These are phyloP conservation scores for Poeciliopsis turrubarensis DNA, from an alignment of 2,113 vertebrate species.

Conservation along the genomic window DNA sequence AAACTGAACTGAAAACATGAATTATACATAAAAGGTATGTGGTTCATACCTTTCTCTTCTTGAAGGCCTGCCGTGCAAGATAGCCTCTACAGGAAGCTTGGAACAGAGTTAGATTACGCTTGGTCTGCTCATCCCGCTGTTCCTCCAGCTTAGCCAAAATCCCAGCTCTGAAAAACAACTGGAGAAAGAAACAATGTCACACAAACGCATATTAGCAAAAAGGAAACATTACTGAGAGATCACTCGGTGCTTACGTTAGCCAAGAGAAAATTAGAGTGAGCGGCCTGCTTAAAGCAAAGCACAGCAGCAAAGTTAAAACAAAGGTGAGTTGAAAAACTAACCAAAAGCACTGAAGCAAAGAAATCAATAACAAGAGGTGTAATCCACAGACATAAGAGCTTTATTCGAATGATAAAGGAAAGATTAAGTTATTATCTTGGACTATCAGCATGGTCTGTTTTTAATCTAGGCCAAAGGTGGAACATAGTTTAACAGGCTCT, in stretches of 20 bases:
- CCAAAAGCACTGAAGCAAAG: constrained; percentile 40
- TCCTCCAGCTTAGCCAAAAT: constrained; percentile 91
- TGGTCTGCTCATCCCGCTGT: constrained; percentile 93
- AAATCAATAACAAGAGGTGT: constrained; percentile 66
- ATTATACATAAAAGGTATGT: not conserved
- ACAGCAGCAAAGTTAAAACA: constrained; percentile 32
- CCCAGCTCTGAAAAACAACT: constrained; percentile 97
- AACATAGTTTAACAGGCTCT: constrained; percentile 48
- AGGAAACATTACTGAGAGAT: constrained; percentile 4
- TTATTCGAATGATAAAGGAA: constrained; percentile 53
- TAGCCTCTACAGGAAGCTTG: constrained; percentile 92
- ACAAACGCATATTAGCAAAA: constrained; percentile 29
- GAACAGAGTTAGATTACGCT: constrained; percentile 90
- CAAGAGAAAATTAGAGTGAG: constrained; percentile 13
- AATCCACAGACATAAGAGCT: constrained; percentile 58
- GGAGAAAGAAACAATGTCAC: constrained; percentile 33
- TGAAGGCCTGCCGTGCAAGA: constrained; percentile 93
- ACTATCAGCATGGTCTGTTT: constrained; percentile 55
- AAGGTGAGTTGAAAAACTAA: constrained; percentile 38
- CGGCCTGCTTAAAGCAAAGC: constrained; percentile 14
- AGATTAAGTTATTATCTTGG: constrained; percentile 64
- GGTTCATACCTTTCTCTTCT: constrained; percentile 93
- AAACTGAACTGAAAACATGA: not conserved
- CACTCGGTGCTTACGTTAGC: constrained; percentile 25
- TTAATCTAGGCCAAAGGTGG: constrained; percentile 68